A percentile compares a stretch with the other conserved stretches of the same genome.
These are phyloP conservation scores for Epizoanthus ramosus DNA, from an alignment of 92 coral and sea anemone genomes.

Conservation along the genomic window DNA sequence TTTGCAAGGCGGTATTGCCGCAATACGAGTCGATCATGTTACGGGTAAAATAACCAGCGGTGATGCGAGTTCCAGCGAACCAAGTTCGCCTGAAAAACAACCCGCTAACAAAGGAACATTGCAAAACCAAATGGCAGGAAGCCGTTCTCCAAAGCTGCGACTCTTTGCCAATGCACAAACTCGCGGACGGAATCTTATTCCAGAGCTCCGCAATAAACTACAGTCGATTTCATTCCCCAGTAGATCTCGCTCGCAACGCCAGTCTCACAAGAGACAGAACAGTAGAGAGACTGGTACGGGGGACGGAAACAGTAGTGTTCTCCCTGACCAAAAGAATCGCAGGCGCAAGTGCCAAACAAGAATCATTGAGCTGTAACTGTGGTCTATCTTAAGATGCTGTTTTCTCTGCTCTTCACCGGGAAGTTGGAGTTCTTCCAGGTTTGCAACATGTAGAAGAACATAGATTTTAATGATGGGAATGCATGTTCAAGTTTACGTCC, in stretches of 20 bases:
- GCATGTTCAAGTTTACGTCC: no score
- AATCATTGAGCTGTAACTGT: constrained; percentile 74
- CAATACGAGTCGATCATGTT: constrained; percentile 2
- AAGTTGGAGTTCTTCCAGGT: no score
- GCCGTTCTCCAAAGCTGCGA: constrained; percentile 65
- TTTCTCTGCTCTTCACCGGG: no score
- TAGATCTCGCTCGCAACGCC: constrained; percentile 71
- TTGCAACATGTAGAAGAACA: no score
- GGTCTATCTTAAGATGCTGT: no score
- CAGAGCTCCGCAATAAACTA: constrained; percentile 91
- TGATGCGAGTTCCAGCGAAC: neutral
- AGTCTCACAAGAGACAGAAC: constrained; percentile 61
- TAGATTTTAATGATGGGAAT: no score
- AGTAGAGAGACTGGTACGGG: constrained; percentile 45
- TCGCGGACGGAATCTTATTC: constrained; percentile 82
- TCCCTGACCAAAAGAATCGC: constrained; percentile 57
- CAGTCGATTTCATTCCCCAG: constrained; percentile 75
- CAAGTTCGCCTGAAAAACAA: constrained; percentile 1
- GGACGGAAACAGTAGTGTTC: neutral
- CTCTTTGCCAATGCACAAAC: constrained; percentile 90
- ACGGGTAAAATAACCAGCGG: constrained; percentile 12
- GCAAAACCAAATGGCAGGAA: constrained; percentile 46
- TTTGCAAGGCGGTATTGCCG: constrained; percentile 6
- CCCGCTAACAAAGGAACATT: neutral
- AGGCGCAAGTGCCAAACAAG: constrained; percentile 79